phyloP scores from a whole-genome alignment of 2,888 invertebrate genomes.

The Pollenia angustigena region DNA sequence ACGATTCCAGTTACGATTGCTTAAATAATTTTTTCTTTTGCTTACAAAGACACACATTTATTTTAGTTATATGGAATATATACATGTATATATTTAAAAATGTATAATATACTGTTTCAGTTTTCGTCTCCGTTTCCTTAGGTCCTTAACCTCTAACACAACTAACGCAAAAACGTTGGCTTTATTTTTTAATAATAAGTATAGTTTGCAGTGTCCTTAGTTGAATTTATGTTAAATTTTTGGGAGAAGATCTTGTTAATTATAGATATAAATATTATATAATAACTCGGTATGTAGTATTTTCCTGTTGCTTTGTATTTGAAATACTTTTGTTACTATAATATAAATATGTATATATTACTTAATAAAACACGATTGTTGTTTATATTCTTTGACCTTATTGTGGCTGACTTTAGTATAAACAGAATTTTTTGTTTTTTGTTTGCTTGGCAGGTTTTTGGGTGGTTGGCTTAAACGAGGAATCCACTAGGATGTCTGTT shows the following conservation, averaged over 20 bases:
- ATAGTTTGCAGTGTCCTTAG: constrained; percentile 37
- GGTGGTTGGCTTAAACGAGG: constrained; percentile 44
- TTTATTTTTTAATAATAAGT: constrained; percentile 22
- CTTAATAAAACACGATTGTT: constrained; percentile 49
- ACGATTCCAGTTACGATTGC: constrained; percentile 20
- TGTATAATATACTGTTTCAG: constrained; percentile 68
- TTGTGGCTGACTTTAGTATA: constrained; percentile 60
- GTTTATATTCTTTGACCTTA: constrained; percentile 50
- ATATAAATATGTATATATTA: constrained; percentile 45
- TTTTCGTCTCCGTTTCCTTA: constrained; percentile 42
- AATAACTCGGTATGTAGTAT: constrained; percentile 42
- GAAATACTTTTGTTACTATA: constrained; percentile 71
- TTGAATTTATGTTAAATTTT: constrained; percentile 14
- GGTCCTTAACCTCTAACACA: constrained; percentile 29
- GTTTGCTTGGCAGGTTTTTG: constrained; percentile 79
- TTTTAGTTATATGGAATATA: constrained; percentile 61
- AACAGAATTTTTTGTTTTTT: constrained; percentile 67
- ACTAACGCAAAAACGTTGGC: constrained; percentile 32
- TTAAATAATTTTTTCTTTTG: constrained; percentile 25
- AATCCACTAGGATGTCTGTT: constrained; percentile 46
- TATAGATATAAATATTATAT: constrained; percentile 59
- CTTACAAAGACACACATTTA: constrained; percentile 69
- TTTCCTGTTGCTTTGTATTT: constrained; percentile 39
- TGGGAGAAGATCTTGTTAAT: constrained; percentile 30
- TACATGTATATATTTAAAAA: constrained; percentile 63